Base-by-base conservation (phyloP, 1,140 invertebrate genomes). In the Acromyrmex charruanus region DNA sequence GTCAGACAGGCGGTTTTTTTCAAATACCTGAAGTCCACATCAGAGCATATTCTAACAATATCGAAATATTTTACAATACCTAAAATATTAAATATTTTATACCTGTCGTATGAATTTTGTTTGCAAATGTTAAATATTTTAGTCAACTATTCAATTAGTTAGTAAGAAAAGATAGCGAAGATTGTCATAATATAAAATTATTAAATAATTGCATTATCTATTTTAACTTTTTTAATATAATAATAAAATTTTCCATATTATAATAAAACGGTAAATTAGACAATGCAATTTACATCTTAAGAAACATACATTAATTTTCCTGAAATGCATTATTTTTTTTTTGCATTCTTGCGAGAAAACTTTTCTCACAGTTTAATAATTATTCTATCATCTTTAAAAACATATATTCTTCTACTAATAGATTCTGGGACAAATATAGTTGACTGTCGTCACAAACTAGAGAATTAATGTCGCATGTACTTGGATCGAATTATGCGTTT, bases 401-500 rank as follows among this genome's bases (percentile, higher is more conserved):
- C 1, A 35, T 0, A 49, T 35, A 61, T 84, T 61, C 39, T 49
- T 44, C 14, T 28, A n/a, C 18, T 35, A 5, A 51, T 25, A 68
- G 3, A 55, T 31, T 35, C 25, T 59, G 49, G 28, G 7, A 21
- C 63, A 14, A 80, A 65, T 66, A 18, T 25, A 28, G 9, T 49
- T 14, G 25, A 61, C 18, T 59, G 21, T 35, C 12, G 28, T 16
- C 25, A 35, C 39, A 61, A 44, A 63, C 59, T 21, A n/a, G 39
- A 31, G 55, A 61, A 84, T 75, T 74, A 84, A 84, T 75, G 49
- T 31, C 14, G 21, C 31, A 55, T 55, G 55, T 71, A 66, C 63
- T 68, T 80, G 39, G 14, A 84, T 74, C 49, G 25, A 84, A 75
- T 84, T 84, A 84, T 12, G 69, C 28, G 39, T 75, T 84, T 84